Evolutionary conservation across 1,140 invertebrate genomes (phyloP), one percentile per base, ranked within the genome.

Genomic region (Colletes gigas): DNA sequence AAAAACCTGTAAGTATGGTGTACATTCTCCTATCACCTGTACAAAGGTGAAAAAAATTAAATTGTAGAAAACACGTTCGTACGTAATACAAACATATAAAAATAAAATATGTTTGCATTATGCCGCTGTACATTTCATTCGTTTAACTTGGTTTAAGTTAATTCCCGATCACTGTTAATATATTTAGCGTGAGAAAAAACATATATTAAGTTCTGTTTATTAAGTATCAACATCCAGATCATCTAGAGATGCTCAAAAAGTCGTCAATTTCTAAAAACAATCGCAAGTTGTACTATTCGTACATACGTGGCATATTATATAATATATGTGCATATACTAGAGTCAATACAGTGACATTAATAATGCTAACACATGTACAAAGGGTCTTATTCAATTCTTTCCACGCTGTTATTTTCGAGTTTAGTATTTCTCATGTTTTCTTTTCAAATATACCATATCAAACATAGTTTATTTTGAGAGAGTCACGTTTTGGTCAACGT

Each of bases 21-120:
- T 52, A 44, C 62, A 3, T 54, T 44, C 21, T 63, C 7, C 30
- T 19, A 15, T 63, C n/a, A 47, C n/a, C 17, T 21, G 5, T 63
- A n/a, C 41, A 7, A 14, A 63, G 8, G 8, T 52, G 41, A 72
- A 55, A 1, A 10, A 41, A 65, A 44, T 78, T 71, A 72, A 73
- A 79, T 21, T 14, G 30, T 60, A 54, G 54, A 19, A 79, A 73
- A 50, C 41, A 57, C n/a, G 10, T 47, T 65, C 17, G 7, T 10
- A 7, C 44, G 63, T 65, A 66, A 62, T 66, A 73, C 19, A 21
- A 73, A 73, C 60, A 72, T 30, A 71, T 30, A 71, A 62, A 62
- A 78, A 52, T 54, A 54, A 62, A 78, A 54, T 14, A n/a, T 72
- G 41, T 79, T 72, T 50, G 59, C 44, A 57, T 73, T 66, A 73